Evolutionary conservation across 1,140 invertebrate genomes (phyloP).

Genomic region (Heliothis subflexa): DNA sequence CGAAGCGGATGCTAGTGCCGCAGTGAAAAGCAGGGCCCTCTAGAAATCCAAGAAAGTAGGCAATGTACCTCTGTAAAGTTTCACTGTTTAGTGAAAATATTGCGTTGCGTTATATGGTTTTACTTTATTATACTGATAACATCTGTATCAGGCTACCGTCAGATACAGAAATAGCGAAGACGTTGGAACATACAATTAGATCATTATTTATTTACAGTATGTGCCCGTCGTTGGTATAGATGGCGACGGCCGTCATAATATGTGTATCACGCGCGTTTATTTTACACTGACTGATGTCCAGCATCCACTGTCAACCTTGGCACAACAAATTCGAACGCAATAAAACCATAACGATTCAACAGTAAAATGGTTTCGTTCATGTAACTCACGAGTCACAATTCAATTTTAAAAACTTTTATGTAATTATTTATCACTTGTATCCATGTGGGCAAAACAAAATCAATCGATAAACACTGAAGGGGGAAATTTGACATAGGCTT

Average conservation of each 20-base stretch:
- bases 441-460: conserved; percentile 54
- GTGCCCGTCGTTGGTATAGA: conserved; percentile 57
- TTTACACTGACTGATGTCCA: conserved; percentile 61
- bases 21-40: conserved; percentile 74
- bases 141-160: conserved; percentile 51
- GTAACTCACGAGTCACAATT: background rate
- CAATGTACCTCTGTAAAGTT: conserved; percentile 63
- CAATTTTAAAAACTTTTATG: background rate
- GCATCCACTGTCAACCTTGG: conserved; percentile 67
- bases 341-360: conserved; percentile 48
- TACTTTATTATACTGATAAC: conserved; percentile 6
- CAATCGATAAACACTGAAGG: conserved; percentile 56
- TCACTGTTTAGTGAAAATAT: conserved; percentile 50
- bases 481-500: conserved; percentile 57
- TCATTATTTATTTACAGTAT: conserved; percentile 85
- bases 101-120: background rate
- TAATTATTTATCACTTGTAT: conserved; percentile 42
- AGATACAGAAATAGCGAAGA: conserved; percentile 78
- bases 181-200: conserved; percentile 80
- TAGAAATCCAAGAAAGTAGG: conserved; percentile 78
- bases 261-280: conserved; percentile 63
- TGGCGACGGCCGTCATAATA: conserved; percentile 62
- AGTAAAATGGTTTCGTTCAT: conserved; percentile 14
- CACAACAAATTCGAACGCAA: conserved; percentile 61
- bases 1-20: conserved; percentile 52